These are phyloP conservation scores for Parapristionchus giblindavisi DNA, from an alignment of 2,888 invertebrate species.

Conservation along the genomic window DNA sequence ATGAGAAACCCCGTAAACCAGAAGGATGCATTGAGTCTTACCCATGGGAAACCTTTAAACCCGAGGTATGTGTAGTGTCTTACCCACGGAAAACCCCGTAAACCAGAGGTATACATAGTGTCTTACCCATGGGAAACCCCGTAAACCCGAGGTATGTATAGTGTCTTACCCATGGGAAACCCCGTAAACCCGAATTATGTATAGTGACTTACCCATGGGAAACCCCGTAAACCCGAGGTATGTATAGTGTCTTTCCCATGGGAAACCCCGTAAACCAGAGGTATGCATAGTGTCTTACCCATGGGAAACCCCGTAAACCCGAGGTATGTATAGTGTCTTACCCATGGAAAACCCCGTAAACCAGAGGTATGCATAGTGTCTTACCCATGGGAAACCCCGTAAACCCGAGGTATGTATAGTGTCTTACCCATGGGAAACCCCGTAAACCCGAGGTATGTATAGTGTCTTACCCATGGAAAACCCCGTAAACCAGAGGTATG, in stretches of 20 bases:
- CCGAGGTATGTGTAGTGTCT: conserved; percentile 67
- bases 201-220: not conserved
- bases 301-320: not conserved
- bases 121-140: not conserved
- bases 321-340: conserved; percentile 94
- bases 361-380: conserved; percentile 73
- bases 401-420: conserved; percentile 68
- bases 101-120: conserved; percentile 70
- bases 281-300: conserved; percentile 22
- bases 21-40: conserved; percentile 67
- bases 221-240: conserved; percentile 67
- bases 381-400: not conserved
- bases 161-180: not conserved
- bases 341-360: conserved; percentile 91
- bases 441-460: conserved; percentile 81
- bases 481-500: conserved; percentile 81
- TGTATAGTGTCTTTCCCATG: not conserved
- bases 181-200: conserved; percentile 67
- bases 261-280: conserved; percentile 70
- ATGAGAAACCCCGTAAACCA: conserved; percentile 59
- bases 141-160: conserved; percentile 68
- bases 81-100: not conserved
- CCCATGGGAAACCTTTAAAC: not conserved
- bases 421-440: not conserved
- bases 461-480: conserved; percentile 93